Conservation (phyloP, 2,888 invertebrate species). For the Allophyes oxyacanthae region DNA sequence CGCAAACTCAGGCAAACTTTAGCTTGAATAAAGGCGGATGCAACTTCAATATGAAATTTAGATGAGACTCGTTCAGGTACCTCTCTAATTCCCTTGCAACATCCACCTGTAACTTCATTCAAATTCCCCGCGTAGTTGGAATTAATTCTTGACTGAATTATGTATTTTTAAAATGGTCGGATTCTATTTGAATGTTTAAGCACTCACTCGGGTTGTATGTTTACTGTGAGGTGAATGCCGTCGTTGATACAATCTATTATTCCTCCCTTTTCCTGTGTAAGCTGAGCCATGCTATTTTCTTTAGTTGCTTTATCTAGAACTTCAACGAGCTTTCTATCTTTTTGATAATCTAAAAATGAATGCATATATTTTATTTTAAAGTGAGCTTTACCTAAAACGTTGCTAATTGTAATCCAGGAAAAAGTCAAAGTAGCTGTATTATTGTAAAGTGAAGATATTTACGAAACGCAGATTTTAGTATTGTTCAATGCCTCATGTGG, state of each 20-base stretch:
- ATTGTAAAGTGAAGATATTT: too few relatives aligned
- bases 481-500: too few relatives aligned
- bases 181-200: slow-evolving; percentile 52
- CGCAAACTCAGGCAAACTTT: slow-evolving; percentile 62
- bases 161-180: slow-evolving; percentile 69
- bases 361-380: too few relatives aligned
- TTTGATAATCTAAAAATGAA: neutral
- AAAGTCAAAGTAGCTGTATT: too few relatives aligned
- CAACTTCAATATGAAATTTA: slow-evolving; percentile 77
- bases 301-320: neutral
- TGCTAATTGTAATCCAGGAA: too few relatives aligned
- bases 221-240: slow-evolving; percentile 15
- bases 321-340: neutral
- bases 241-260: neutral
- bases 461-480: too few relatives aligned
- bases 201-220: slow-evolving; percentile 12
- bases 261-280: neutral
- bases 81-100: slow-evolving; percentile 67
- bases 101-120: slow-evolving; percentile 68
- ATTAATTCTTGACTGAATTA: slow-evolving; percentile 71
- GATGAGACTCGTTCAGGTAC: slow-evolving; percentile 69
- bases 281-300: neutral
- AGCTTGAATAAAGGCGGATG: slow-evolving; percentile 64
- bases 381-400: too few relatives aligned
- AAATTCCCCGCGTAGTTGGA: slow-evolving; percentile 65